phyloP scores from a whole-genome alignment of 2,113 vertebrate genomes.

The Piprites chloris region DNA sequence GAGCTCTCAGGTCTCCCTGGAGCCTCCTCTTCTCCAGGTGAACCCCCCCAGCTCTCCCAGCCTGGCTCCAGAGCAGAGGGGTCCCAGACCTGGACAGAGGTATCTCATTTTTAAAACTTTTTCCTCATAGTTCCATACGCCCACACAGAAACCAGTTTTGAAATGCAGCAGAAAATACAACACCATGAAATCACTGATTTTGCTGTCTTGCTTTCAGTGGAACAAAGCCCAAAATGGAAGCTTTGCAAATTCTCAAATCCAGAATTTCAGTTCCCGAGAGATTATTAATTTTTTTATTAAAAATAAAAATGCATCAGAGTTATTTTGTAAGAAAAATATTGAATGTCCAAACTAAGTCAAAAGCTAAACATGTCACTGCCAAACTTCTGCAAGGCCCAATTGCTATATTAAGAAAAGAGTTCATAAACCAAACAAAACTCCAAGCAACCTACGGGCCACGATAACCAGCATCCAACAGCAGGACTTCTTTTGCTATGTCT shows the following conservation, averaged over 20 bases:
- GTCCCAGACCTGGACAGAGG: neutral
- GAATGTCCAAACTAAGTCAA: slow-evolving; percentile 42
- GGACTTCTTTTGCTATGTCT: neutral
- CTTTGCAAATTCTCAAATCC: slow-evolving; percentile 35
- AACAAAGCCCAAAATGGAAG: slow-evolving; percentile 1
- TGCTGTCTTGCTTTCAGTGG: neutral
- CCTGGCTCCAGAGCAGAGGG: neutral
- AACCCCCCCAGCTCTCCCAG: neutral
- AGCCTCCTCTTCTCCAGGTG: neutral
- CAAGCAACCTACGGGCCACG: neutral
- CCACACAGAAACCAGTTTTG: neutral
- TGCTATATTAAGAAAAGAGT: slow-evolving; percentile 46
- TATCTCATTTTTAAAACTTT: neutral
- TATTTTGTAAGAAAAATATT: slow-evolving; percentile 27
- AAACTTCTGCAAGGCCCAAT: neutral
- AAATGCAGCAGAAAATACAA: neutral
- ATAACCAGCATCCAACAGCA: neutral
- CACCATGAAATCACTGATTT: neutral
- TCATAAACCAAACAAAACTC: slow-evolving; percentile 34
- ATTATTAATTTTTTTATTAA: neutral
- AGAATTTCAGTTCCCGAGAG: slow-evolving; percentile 39
- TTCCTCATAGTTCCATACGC: rapidly evolving
- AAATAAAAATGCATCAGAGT: neutral
- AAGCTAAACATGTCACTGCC: slow-evolving; percentile 15
- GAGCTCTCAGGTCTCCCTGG: neutral